Evolutionary conservation across 2,113 vertebrate genomes (phyloP), one percentile per base, ranked within the genome.

Genomic region (Octodon degus): DNA sequence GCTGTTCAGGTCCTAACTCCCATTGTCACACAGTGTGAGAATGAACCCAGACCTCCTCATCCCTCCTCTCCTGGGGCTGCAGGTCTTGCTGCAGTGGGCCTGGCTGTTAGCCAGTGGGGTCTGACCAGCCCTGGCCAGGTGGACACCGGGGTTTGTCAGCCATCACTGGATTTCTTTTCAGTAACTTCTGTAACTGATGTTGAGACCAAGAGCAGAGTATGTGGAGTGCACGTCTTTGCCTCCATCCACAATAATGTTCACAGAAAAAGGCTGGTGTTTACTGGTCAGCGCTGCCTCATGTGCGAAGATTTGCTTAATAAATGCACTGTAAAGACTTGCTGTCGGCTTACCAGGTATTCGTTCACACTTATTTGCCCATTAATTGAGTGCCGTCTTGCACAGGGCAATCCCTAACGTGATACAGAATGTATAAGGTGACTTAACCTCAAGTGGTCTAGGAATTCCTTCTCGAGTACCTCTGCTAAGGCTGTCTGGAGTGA

Each of bases 231-330:
- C 7, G 74, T 95, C 22, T 81, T 34, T 68, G 43, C 58, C 17
- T 87, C 30, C 62, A 82, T 77, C 53, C 74, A 81, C 10, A 62
- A 8, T 67, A 68, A 4, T 47, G 68, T 89, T 85, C 50, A 81
- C 2, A 32, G 53, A 68, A 70, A 70, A 84, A 91, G 72, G 8
- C 62, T 50, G 22, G 72, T 1, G 4, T 91, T 96, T 70, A 60
- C 72, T 50, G 60, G 76, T 63, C 85, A 82, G n/a, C 72, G 65
- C 11, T 85, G 32, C 32, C 67, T 77, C n/a, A 16, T 60, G 60
- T 89, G 11, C 40, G 50, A 84, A 97, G 81, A 79, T 81, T n/a
- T 63, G 60, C 84, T 96, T 89, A 86, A 77, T 58, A 86, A 68
- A 40, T 76, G 13, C 79, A 70, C 58, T 82, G 25, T 27, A 32